These are phyloP conservation scores for Lagria hirta DNA, from an alignment of 2,888 invertebrate species.

Conservation along the genomic window DNA sequence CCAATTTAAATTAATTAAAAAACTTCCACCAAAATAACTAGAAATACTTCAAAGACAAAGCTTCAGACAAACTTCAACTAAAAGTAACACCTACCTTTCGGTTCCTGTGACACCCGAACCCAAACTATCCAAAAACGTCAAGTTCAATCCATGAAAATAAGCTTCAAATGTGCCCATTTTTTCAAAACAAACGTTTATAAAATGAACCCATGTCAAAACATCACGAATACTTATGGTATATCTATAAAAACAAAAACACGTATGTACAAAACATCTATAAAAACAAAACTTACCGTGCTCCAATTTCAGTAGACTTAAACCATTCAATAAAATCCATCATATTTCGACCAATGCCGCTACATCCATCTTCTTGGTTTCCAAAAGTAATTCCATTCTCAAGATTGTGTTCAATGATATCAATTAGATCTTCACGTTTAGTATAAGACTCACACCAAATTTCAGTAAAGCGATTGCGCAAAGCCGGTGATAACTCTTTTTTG, in stretches of 20 bases:
- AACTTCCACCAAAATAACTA: too few relatives aligned
- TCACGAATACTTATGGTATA: constrained; percentile 89
- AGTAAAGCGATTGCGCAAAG: constrained; percentile 94
- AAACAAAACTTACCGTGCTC: constrained; percentile 56
- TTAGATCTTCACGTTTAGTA: constrained; percentile 70
- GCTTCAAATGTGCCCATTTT: constrained; percentile 61
- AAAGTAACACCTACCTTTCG: constrained; percentile 60
- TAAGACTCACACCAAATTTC: constrained; percentile 96
- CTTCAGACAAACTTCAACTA: too few relatives aligned
- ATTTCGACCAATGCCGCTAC: constrained; percentile 64
- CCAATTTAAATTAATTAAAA: too few relatives aligned
- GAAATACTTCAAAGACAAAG: too few relatives aligned
- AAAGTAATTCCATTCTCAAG: constrained; percentile 60
- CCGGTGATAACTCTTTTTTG: constrained; percentile 98
- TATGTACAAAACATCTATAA: neutral
- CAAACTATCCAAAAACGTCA: constrained; percentile 89
- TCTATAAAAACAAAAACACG: constrained; percentile 58
- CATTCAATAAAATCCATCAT: constrained; percentile 82
- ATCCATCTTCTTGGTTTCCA: constrained; percentile 57
- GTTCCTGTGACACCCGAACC: constrained; percentile 79
- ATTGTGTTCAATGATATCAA: constrained; percentile 80
- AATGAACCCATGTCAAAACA: constrained; percentile 88
- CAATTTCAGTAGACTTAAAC: constrained; percentile 70
- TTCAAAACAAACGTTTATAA: constrained; percentile 69
- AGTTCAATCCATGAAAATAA: constrained; percentile 86